These are phyloP conservation scores for Montipora cactus DNA, from an alignment of 64 coral and sea anemone species.

Conservation along the genomic window DNA sequence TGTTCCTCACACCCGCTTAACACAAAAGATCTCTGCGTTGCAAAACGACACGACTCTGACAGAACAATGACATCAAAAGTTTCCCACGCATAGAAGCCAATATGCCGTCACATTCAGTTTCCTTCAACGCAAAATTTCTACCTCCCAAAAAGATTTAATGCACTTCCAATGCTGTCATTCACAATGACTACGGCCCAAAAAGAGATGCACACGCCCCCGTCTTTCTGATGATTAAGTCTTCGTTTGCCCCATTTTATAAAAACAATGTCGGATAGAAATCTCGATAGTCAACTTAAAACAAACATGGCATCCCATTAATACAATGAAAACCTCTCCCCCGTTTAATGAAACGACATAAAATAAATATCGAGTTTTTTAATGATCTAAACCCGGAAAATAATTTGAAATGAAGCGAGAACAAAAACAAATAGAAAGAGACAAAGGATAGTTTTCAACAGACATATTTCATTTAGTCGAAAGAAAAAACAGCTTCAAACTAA, in stretches of 20 bases:
- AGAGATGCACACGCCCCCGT: too few relatives aligned
- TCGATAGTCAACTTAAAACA: too few relatives aligned
- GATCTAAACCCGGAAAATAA: not conserved
- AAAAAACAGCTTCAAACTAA: too few relatives aligned
- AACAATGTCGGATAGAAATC: too few relatives aligned
- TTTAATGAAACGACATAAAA: not conserved
- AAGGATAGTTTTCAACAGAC: not conserved
- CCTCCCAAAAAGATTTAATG: not conserved
- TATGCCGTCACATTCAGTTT: not conserved
- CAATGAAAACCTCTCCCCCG: too few relatives aligned
- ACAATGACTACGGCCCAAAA: not conserved
- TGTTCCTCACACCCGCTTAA: constrained; percentile 37
- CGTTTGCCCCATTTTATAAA: too few relatives aligned
- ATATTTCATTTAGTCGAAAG: too few relatives aligned
- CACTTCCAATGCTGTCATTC: not conserved
- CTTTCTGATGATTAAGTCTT: too few relatives aligned
- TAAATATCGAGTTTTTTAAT: not conserved
- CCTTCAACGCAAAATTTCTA: not conserved
- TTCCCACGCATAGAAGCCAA: constrained; percentile 32
- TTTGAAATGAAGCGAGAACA: not conserved
- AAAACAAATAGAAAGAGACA: not conserved
- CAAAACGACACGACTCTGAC: not conserved
- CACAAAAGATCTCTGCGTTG: constrained; percentile 18
- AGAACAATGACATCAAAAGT: constrained; percentile 23
- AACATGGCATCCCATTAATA: too few relatives aligned